These are phyloP conservation scores for Pseudomyrmex concolor DNA, from an alignment of 1,140 invertebrate species.

Conservation along the genomic window DNA sequence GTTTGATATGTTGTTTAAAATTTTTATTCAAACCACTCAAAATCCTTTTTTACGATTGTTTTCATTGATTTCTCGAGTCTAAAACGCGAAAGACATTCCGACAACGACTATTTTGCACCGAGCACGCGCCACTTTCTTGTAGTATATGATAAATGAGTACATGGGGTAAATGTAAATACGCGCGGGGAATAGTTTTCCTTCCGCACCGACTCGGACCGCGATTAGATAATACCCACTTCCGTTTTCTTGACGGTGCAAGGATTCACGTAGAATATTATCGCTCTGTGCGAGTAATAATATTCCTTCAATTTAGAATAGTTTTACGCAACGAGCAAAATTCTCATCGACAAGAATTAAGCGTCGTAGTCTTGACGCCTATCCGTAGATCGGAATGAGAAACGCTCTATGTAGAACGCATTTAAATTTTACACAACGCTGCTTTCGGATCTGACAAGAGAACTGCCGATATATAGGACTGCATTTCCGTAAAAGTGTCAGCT, in stretches of 20 bases:
- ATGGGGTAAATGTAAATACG: conserved; percentile 26
- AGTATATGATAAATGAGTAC: background rate
- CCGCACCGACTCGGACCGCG: conserved; percentile 25
- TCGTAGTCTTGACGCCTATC: too few species aligned
- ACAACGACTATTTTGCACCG: conserved; percentile 1
- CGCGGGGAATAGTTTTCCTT: conserved; percentile 44
- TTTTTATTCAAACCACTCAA: background rate
- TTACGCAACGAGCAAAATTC: conserved; percentile 41
- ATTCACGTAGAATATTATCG: background rate
- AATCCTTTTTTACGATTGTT: background rate
- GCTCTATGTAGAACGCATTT: too few species aligned
- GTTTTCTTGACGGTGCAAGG: conserved; percentile 46
- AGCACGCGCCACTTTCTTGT: conserved; percentile 32
- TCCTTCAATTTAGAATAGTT: conserved; percentile 39
- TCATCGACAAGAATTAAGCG: background rate
- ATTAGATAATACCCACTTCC: conserved; percentile 53
- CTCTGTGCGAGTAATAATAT: background rate
- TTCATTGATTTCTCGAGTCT: background rate
- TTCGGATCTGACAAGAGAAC: too few species aligned
- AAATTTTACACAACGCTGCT: too few species aligned
- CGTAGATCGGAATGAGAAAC: too few species aligned
- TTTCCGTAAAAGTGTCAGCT: conserved; percentile 7
- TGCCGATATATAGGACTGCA: too few species aligned
- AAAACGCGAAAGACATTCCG: background rate
- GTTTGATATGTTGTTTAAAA: background rate